These are phyloP conservation scores for Ctenopoma multispine DNA, from an alignment of 2,797 vertebrate species.

Conservation along the genomic window DNA sequence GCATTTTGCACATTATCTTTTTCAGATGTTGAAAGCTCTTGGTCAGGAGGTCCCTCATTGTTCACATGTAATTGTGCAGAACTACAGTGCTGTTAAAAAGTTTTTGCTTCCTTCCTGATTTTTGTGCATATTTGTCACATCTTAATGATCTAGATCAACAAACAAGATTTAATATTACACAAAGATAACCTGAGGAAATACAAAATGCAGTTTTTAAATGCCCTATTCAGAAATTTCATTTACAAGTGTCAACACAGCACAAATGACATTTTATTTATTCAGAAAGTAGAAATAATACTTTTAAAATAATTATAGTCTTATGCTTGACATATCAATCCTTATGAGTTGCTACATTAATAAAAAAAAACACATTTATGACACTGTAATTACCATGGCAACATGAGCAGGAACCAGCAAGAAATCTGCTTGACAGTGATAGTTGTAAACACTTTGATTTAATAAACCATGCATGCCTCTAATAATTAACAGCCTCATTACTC, in stretches of 20 bases:
- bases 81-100: too few relatives aligned
- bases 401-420: slow-evolving; percentile 62
- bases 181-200: too few relatives aligned
- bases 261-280: slow-evolving; percentile 6
- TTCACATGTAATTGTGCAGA: background rate
- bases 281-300: slow-evolving; percentile 16
- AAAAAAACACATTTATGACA: slow-evolving; percentile 30
- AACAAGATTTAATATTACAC: too few relatives aligned
- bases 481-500: slow-evolving; percentile 86
- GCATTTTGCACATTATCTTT: background rate
- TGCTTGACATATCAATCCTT: slow-evolving; percentile 33
- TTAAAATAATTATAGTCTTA: slow-evolving; percentile 36
- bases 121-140: background rate
- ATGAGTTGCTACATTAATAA: slow-evolving; percentile 31
- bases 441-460: slow-evolving; percentile 87
- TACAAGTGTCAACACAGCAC: background rate
- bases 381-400: slow-evolving; percentile 69
- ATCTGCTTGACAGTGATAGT: slow-evolving; percentile 78
- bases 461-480: slow-evolving; percentile 79
- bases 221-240: too few relatives aligned
- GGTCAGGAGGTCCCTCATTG: background rate
- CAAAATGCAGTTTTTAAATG: too few relatives aligned
- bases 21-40: background rate
- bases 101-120: too few relatives aligned
- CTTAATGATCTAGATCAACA: too few relatives aligned